Conservation (phyloP, 1,140 invertebrate genomes). For the Drosophila sproati region DNA sequence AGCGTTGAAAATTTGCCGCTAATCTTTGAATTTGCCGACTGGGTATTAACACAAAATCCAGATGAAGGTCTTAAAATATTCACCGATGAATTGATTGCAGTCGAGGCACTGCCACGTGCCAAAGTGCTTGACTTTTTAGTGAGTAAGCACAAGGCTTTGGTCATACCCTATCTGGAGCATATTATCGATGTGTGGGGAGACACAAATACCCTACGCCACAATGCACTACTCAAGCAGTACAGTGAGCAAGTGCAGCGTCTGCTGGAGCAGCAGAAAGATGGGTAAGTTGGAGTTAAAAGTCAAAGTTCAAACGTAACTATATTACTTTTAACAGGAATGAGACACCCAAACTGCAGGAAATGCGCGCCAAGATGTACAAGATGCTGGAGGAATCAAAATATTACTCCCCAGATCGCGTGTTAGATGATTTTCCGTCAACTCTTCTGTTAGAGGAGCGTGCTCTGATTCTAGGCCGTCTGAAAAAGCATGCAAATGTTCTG, state of each 20-base stretch:
- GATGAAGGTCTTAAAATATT: conserved; percentile 97
- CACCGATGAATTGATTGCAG: conserved; percentile 95
- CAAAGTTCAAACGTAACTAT: neutral
- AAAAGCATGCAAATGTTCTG: conserved; percentile 96
- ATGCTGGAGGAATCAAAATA: conserved; percentile 93
- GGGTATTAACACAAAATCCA: conserved; percentile 94
- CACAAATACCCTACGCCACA: conserved; percentile 93
- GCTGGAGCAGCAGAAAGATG: conserved; percentile 38
- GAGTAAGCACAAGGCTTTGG: conserved; percentile 91
- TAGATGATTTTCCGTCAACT: conserved; percentile 94
- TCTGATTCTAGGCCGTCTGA: conserved; percentile 94
- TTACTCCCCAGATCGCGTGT: conserved; percentile 94
- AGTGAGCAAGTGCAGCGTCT: conserved; percentile 87
- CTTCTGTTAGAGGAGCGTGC: conserved; percentile 96
- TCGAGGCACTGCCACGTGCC: conserved; percentile 94
- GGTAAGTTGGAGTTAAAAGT: conserved; percentile 25
- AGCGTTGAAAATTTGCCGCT: conserved; percentile 94
- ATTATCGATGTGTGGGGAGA: conserved; percentile 96
- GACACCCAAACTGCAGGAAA: conserved; percentile 26
- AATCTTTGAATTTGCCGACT: conserved; percentile 97
- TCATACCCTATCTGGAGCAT: conserved; percentile 97
- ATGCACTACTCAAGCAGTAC: conserved; percentile 94
- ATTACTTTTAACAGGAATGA: conserved; percentile 24
- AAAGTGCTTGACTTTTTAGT: conserved; percentile 95
- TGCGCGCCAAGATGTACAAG: conserved; percentile 89